Evolutionary conservation across 2,113 vertebrate genomes (phyloP).

Genomic region (Ophthalmolycus amberensis): DNA sequence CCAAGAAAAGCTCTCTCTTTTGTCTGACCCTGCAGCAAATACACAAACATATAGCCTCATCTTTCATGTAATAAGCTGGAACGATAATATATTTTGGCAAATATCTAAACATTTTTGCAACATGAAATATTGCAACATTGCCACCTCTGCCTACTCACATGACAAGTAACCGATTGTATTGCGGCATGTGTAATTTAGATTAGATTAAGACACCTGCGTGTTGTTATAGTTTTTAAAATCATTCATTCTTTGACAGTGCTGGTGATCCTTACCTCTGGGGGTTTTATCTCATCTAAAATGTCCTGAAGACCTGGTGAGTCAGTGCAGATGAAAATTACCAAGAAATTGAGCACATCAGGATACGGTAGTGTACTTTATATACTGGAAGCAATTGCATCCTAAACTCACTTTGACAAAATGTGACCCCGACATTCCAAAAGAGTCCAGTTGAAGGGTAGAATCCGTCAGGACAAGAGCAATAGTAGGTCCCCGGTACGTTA

Average conservation of each 20-base stretch:
- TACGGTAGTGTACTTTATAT: background rate
- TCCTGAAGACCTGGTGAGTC: conserved; percentile 42
- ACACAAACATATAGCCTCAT: background rate
- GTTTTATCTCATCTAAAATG: conserved; percentile 28
- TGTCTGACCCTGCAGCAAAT: conserved; percentile 48
- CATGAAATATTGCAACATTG: background rate
- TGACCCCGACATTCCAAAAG: conserved; percentile 33
- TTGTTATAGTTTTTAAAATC: background rate
- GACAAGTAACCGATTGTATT: background rate
- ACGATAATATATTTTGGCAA: background rate
- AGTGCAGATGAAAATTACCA: background rate
- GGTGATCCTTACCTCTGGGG: conserved; percentile 32
- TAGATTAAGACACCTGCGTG: background rate
- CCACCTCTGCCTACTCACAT: background rate
- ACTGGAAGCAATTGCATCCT: background rate
- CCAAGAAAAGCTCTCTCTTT: conserved; percentile 54
- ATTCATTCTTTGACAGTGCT: background rate
- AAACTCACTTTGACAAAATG: conserved; percentile 69
- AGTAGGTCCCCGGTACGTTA: conserved; percentile 62
- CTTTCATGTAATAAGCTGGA: background rate
- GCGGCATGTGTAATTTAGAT: background rate
- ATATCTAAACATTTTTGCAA: background rate
- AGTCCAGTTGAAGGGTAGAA: conserved; percentile 71
- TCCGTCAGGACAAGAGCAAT: conserved; percentile 71
- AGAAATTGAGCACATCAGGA: background rate